Percentiles rank a stretch among this genome's conserved stretches.
These are phyloP conservation scores for Sebastes fasciatus DNA, from an alignment of 2,113 vertebrate genomes.

Conservation along the genomic window DNA sequence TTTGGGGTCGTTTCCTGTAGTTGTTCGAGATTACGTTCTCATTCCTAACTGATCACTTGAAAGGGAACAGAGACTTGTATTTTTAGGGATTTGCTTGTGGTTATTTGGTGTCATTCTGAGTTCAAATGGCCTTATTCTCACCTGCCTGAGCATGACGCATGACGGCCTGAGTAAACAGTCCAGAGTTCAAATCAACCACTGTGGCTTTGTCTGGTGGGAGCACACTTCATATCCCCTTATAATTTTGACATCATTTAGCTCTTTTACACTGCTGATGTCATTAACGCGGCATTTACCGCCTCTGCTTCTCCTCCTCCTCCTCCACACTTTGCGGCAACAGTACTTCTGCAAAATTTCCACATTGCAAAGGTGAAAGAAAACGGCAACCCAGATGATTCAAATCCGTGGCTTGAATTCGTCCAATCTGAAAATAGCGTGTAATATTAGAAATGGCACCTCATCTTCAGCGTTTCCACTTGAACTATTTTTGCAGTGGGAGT, in stretches of 20 bases:
- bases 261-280: too few species aligned
- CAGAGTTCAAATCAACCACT: slow-evolving; percentile 42
- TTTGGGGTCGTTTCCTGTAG: slow-evolving; percentile 28
- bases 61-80: not conserved
- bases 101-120: slow-evolving; percentile 17
- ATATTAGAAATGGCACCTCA: not conserved
- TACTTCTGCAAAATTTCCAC: not conserved
- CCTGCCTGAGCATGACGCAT: slow-evolving; percentile 4
- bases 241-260: not conserved
- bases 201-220: not conserved
- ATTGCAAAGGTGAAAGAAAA: slow-evolving; percentile 17
- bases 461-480: slow-evolving; percentile 26
- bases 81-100: not conserved
- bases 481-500: slow-evolving; percentile 15
- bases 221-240: not conserved
- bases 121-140: slow-evolving; percentile 24
- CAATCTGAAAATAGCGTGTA: not conserved
- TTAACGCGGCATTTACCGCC: too few species aligned
- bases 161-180: slow-evolving; percentile 40
- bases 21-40: slow-evolving; percentile 12
- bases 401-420: not conserved
- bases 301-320: too few species aligned
- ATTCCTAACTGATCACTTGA: slow-evolving; percentile 6
- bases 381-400: not conserved
- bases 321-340: too few species aligned